Base-by-base conservation (phyloP, 2,888 invertebrate genomes). In the Balanococcus diminutus region DNA sequence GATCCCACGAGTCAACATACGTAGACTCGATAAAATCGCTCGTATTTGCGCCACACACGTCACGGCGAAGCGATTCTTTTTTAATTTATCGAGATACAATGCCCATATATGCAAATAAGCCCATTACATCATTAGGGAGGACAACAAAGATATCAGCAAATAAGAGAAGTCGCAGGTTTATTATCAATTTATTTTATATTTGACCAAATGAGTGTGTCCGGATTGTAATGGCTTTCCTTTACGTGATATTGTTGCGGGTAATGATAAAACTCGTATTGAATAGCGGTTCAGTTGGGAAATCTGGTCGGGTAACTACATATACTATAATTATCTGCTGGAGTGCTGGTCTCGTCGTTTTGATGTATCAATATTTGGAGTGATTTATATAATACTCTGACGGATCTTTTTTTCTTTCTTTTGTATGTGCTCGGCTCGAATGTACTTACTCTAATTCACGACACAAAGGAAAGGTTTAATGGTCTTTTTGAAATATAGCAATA, bases 151-250 rank as follows among this genome's bases (percentile, higher is more conserved):
- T 56, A 56, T 56, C 56, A 22, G 19, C 56, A 22, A 56, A 22
- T 56, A 56, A 56, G 56, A 56, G 19, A 56, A 22, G 19, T 22
- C 56, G 14, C 22, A 6, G 56, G 56, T 56, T 56, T 56, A 56
- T 56, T 56, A 56, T 56, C 56, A 56, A 56, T 56, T 56, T 56
- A 22, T 56, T 56, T 56, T 56, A 22, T 56, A 56, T 56, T 56
- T 56, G 56, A 56, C 56, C 56, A 56, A 56, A 56, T 56, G 19
- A 22, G 22, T 56, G 22, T 56, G 56, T 56, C 56, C 56, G 56
- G 56, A 56, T 56, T 56, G 56, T 56, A 56, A 56, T 56, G 56
- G 56, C 56, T 56, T 56, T 56, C 56, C 56, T 56, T 56, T 56
- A 56, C 56, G 56, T 56, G 22, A 22, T 56, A 56, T 56, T 56